These are phyloP conservation scores for Tuberolachnus salignus DNA, from an alignment of 2,888 invertebrate species.

Conservation along the genomic window DNA sequence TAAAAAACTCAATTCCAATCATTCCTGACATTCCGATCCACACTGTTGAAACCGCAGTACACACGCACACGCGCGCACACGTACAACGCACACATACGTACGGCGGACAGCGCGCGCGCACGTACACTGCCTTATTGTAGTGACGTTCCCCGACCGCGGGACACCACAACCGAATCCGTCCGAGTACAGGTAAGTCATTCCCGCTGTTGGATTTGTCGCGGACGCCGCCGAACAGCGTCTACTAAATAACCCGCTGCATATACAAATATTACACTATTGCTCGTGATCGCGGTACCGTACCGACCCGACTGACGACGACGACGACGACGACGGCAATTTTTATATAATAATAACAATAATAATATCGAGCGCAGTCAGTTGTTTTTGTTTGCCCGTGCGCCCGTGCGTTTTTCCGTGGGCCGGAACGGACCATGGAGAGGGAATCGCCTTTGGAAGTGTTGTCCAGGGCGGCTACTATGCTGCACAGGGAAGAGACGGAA, in stretches of 20 bases:
- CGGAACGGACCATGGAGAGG: slow-evolving; percentile 64
- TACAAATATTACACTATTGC: no score
- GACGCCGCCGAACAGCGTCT: neutral
- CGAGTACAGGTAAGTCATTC: slow-evolving; percentile 45
- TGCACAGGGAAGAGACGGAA: slow-evolving; percentile 65
- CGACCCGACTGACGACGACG: neutral
- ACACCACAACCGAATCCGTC: slow-evolving; percentile 51
- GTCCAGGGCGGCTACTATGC: slow-evolving; percentile 87
- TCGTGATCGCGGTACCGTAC: neutral
- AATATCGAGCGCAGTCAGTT: no score
- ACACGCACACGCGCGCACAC: neutral
- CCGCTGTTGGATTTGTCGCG: neutral
- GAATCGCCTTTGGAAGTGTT: slow-evolving; percentile 86
- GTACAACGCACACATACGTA: neutral
- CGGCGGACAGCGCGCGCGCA: neutral
- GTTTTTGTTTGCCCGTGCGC: neutral
- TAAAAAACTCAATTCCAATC: slow-evolving; percentile 56
- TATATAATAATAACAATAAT: no score
- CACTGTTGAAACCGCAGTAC: slow-evolving; percentile 51
- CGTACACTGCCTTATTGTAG: neutral
- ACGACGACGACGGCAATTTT: neutral
- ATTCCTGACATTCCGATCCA: slow-evolving; percentile 56
- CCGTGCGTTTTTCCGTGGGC: no score
- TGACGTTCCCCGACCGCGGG: slow-evolving; percentile 46
- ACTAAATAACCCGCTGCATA: neutral